A percentile compares a stretch with the other conserved stretches of the same genome.
phyloP scores from a whole-genome alignment of 2,797 vertebrate species.

The Epinephelus coioides region DNA sequence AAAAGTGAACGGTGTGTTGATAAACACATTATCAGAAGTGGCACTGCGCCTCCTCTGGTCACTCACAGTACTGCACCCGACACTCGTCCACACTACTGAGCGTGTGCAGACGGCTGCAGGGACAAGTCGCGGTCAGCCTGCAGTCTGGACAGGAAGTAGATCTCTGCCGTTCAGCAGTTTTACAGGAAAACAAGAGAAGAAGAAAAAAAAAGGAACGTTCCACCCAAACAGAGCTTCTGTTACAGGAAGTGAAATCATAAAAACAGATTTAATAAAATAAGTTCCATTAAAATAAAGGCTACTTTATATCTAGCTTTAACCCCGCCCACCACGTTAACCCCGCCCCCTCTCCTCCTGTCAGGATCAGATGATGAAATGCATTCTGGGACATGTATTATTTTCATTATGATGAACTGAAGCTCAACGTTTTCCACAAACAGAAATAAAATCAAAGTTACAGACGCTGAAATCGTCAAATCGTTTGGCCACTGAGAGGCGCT shows the following conservation, averaged over 20 bases:
- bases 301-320: conserved; percentile 12
- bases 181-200: conserved; percentile 1
- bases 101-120: neutral
- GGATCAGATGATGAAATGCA: conserved; percentile 7
- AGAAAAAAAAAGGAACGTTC: neutral
- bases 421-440: too few relatives aligned
- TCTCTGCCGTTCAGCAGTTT: conserved; percentile 23
- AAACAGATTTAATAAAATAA: conserved; percentile 37
- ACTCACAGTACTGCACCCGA: too few relatives aligned
- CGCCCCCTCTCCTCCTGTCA: neutral
- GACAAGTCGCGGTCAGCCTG: neutral
- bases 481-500: too few relatives aligned
- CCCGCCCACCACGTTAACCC: neutral
- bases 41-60: too few relatives aligned
- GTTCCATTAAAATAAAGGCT: conserved; percentile 61
- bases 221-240: conserved; percentile 8
- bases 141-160: conserved; percentile 39
- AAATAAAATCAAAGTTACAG: too few relatives aligned
- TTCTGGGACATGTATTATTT: neutral
- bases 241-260: conserved; percentile 7
- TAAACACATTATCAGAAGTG: too few relatives aligned
- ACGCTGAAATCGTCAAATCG: too few relatives aligned
- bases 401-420: too few relatives aligned
- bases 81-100: conserved; percentile 1
- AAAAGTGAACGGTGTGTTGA: too few relatives aligned